Evolutionary conservation across 2,888 invertebrate species (phyloP), one percentile per base, ranked within the genome.

Genomic region (Rhagium mordax): DNA sequence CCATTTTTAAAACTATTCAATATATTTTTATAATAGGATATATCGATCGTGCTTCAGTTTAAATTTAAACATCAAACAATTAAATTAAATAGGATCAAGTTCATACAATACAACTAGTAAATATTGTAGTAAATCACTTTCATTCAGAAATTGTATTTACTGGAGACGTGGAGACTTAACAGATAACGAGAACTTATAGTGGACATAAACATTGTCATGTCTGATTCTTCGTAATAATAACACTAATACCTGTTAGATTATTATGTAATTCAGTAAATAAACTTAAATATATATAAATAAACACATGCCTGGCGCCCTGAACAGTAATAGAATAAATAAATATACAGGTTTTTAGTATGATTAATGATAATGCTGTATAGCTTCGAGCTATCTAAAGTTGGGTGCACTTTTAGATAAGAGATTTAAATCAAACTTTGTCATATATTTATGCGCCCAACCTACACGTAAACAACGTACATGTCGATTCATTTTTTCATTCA

Each of bases 211-310:
- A 3, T 41, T n/a, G n/a, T 41, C 6, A 24, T 41, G 41, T 41
- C 41, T 41, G n/a, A 0, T 41, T 41, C 41, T 41, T 41, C 4
- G 6, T 13, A 33, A 33, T 8, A 33, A 33, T 13, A 5, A 33
- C 33, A 15, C n/a, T 41, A 41, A 41, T 41, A 55, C 55, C 55
- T 55, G 55, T 55, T 55, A 24, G 5, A 24, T 55, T 21, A 24
- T 55, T 55, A 55, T 20, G 24, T 24, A 55, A 55, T 10, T 7
- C 3, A 10, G 55, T 24, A 55, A 55, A 55, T 55, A 55, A 5
- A 55, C 21, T 55, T 16, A 60, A 60, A 18, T 16, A 41, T 47
- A 47, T 47, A 48, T 41, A 62, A 62, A 62, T 48, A 62, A 62
- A 62, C 47, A 62, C 13, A 48, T 10, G 15, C 24, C n/a, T 48